phyloP scores from a whole-genome alignment of 2,113 vertebrate genomes.

The Speoplatyrhinus poulsoni region DNA sequence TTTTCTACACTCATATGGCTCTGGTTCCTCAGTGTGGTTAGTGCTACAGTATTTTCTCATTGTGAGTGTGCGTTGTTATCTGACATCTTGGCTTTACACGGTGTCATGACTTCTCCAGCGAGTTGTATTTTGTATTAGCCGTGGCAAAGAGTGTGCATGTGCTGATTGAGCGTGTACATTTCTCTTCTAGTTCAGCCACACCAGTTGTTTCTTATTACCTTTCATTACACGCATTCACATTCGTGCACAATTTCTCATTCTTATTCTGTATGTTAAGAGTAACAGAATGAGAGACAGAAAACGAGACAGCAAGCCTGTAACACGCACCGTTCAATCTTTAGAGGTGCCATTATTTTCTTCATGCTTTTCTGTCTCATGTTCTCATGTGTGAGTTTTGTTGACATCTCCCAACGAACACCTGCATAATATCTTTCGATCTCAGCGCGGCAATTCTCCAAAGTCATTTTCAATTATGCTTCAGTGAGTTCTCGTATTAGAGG shows the following conservation, averaged over 20 bases:
- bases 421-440: conserved; percentile 53
- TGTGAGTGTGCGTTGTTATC: conserved; percentile 11
- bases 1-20: background rate
- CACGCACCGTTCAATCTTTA: conserved; percentile 20
- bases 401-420: conserved; percentile 57
- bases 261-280: background rate
- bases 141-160: background rate
- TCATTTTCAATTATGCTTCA: conserved; percentile 74
- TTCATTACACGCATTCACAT: background rate
- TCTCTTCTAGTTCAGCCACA: conserved; percentile 51
- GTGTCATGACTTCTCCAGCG: conserved; percentile 7
- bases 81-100: conserved; percentile 30
- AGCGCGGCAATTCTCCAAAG: conserved; percentile 69
- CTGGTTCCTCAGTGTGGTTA: background rate
- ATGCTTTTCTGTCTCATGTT: conserved; percentile 28
- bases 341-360: conserved; percentile 50
- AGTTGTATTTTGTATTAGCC: conserved; percentile 10
- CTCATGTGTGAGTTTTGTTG: conserved; percentile 23
- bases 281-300: conserved; percentile 15
- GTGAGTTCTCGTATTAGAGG: conserved; percentile 56
- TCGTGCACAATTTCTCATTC: background rate
- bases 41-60: conserved; percentile 2
- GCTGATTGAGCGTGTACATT: background rate
- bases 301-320: background rate
- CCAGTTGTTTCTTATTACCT: conserved; percentile 46